Evolutionary conservation across 2,888 invertebrate genomes (phyloP).

Genomic region (Cephus rjabovi): DNA sequence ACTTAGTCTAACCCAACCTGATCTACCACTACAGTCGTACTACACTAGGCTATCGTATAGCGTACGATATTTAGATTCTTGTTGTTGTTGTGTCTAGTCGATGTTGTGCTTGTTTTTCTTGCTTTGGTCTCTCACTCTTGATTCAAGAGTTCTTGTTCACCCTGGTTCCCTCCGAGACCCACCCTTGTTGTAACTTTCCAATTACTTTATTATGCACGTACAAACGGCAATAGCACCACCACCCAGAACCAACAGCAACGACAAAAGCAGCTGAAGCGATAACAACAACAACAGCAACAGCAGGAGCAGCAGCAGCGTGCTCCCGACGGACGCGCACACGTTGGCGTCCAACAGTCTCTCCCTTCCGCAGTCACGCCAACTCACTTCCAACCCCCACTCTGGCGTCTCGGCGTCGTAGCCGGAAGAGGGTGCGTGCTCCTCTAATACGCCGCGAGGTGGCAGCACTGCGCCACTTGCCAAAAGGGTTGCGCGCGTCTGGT

Average conservation of each 20-base stretch:
- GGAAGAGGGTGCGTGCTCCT: slow-evolving; percentile 19
- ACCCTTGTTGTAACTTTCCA: background rate
- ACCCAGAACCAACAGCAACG: background rate
- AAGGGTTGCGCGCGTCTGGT: slow-evolving; percentile 35
- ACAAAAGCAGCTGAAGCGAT: too few species aligned
- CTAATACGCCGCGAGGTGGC: slow-evolving; percentile 36
- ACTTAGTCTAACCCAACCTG: background rate
- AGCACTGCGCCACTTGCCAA: slow-evolving; percentile 24
- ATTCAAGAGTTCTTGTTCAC: background rate
- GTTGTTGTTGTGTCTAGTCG: background rate
- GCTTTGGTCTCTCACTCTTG: background rate
- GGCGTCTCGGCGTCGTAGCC: slow-evolving; percentile 7
- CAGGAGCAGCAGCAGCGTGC: background rate
- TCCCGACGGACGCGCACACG: slow-evolving; percentile 6
- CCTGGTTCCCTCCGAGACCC: background rate
- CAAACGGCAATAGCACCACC: background rate
- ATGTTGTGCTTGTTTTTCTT: background rate
- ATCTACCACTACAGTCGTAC: background rate
- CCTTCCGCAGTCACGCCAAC: slow-evolving; percentile 7
- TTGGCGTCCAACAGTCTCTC: slow-evolving; percentile 15
- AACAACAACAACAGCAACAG: background rate
- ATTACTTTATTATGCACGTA: background rate
- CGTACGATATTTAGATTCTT: background rate
- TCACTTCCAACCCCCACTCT: slow-evolving; percentile 4
- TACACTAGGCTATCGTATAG: background rate